Base-by-base conservation (phyloP, 2,888 invertebrate species). In the Drosophila histrio region DNA sequence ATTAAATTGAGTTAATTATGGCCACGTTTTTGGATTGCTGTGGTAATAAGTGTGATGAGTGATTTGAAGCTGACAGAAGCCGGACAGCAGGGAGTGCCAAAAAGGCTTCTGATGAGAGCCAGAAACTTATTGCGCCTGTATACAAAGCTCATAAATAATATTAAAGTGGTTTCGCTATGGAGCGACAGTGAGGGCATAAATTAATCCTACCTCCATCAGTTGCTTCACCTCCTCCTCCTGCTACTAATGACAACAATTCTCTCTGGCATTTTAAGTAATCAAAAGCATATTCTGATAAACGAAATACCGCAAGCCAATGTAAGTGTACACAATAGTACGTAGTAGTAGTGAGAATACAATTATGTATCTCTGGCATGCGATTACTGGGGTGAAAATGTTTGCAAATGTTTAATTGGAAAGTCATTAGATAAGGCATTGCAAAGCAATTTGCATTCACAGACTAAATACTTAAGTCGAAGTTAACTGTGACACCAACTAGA, bases 1-100 rank as follows among this genome's bases (percentile, higher is more conserved):
- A 85, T 82, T 79, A 82, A 82, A 82, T 85, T 79, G 77, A 85
- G 86, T 82, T 82, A 82, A 82, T 85, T 82, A 82, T 82, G 82
- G 75, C 79, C 73, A 77, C 74, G 69, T 70, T 72, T 65, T 68
- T 72, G 68, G 76, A 68, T 74, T 74, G 74, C 59, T 70, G 61
- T 74, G 70, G 63, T 70, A 77, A 43, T 57, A 46, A 52, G 77
- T 77, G 74, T 74, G 74, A 65, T 73, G 73, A 73, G 69, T 73
- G 73, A 73, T 74, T 73, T 73, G 74, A 63, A 56, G 72, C 72
- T 72, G 72, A 72, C 62, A 44, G 53, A 44, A n/a, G 15, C 7
- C 21, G 1, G 2, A 17, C 9, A 44, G 54, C 5, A 24, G 32
- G 30, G 26, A 21, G 24, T 21, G 54, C 44, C 47, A 41, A 32